A percentile compares a stretch with the other conserved stretches of the same genome.
These are phyloP conservation scores for Conus canariensis DNA, from an alignment of 2,888 invertebrate species.

Conservation along the genomic window DNA sequence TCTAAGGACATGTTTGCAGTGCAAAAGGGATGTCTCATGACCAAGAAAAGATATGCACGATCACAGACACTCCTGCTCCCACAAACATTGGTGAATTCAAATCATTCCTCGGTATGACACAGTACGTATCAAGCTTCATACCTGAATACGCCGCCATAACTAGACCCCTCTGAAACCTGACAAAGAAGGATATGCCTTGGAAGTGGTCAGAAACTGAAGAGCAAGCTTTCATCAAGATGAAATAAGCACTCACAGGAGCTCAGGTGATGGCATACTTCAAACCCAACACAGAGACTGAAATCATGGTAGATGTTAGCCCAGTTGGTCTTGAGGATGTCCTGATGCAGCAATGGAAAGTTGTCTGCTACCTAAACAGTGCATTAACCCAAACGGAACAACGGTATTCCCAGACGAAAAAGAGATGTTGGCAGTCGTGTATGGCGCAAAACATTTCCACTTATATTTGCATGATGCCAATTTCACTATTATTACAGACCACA, in stretches of 20 bases:
- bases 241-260: slow-evolving; percentile 48
- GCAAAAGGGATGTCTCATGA: background rate
- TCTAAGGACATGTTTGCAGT: background rate
- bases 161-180: background rate
- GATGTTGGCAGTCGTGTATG: background rate
- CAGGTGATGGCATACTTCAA: slow-evolving; percentile 53
- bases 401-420: background rate
- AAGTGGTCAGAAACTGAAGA: slow-evolving; percentile 45
- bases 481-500: background rate
- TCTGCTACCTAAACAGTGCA: background rate
- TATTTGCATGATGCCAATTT: background rate
- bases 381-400: background rate
- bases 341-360: background rate
- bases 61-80: background rate
- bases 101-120: background rate
- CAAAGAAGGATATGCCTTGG: slow-evolving; percentile 47
- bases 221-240: slow-evolving; percentile 52
- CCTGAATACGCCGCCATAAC: background rate
- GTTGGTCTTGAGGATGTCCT: background rate
- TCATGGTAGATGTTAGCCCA: background rate
- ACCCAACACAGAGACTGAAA: slow-evolving; percentile 57
- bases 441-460: background rate
- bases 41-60: background rate
- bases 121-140: background rate
- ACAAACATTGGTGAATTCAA: background rate